Conservation (phyloP, 2,888 invertebrate genomes). For the Polyommatus icarus region DNA sequence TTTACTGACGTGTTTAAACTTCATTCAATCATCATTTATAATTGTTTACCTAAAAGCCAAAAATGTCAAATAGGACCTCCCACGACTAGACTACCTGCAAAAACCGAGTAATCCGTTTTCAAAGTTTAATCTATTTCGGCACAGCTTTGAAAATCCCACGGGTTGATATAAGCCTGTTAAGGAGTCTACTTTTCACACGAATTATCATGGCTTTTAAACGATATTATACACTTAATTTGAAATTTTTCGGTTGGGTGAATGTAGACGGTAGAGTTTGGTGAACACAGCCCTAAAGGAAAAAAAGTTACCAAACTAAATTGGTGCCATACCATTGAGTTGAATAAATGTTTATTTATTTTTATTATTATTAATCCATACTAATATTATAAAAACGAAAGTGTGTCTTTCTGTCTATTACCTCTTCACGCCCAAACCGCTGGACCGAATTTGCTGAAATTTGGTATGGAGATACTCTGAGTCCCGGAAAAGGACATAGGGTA, state of each 20-base stretch:
- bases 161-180: slow-evolving; percentile 4
- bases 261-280: background rate
- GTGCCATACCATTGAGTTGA: too few relatives aligned
- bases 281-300: too few relatives aligned
- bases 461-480: too few relatives aligned
- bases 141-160: background rate
- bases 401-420: too few relatives aligned
- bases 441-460: too few relatives aligned
- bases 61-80: background rate
- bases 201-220: background rate
- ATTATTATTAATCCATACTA: too few relatives aligned
- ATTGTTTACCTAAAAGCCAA: background rate
- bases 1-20: too few relatives aligned
- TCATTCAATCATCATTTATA: background rate
- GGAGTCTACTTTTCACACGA: slow-evolving; percentile 18
- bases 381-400: too few relatives aligned
- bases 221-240: background rate
- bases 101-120: slow-evolving; percentile 9
- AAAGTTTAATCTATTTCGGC: slow-evolving; percentile 23
- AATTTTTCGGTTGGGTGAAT: background rate
- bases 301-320: too few relatives aligned
- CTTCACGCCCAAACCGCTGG: too few relatives aligned
- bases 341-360: too few relatives aligned
- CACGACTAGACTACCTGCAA: slow-evolving; percentile 17
- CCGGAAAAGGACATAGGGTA: too few relatives aligned